Evolutionary conservation across 1,140 invertebrate genomes (phyloP).

Genomic region (Homarus americanus): DNA sequence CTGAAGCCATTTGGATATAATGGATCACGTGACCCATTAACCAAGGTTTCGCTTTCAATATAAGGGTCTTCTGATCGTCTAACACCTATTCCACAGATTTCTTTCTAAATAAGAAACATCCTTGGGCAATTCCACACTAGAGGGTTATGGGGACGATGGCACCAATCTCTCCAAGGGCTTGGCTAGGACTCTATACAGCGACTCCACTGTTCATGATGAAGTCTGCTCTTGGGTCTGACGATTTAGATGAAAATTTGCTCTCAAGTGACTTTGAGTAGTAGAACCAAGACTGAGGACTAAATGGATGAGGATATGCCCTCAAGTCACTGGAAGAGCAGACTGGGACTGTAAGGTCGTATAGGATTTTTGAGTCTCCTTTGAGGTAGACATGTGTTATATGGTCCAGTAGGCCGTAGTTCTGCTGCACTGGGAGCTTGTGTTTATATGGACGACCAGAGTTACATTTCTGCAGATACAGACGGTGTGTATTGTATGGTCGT

Average conservation of each 20-base stretch:
- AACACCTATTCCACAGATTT: slow-evolving; percentile 16
- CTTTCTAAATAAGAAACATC: slow-evolving; percentile 48
- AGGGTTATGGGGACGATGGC: slow-evolving; percentile 58
- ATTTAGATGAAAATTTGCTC: slow-evolving; percentile 31
- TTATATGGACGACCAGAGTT: slow-evolving; percentile 8
- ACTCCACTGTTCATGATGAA: slow-evolving; percentile 26
- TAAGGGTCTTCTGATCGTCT: slow-evolving; percentile 48
- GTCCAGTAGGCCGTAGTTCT: slow-evolving; percentile 14
- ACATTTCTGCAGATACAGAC: slow-evolving; percentile 11
- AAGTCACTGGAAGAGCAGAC: slow-evolving; percentile 6
- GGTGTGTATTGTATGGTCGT: slow-evolving; percentile 12
- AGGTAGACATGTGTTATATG: slow-evolving; percentile 27
- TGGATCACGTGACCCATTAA: slow-evolving; percentile 60
- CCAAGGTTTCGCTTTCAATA: slow-evolving; percentile 18
- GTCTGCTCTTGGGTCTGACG: slow-evolving; percentile 25
- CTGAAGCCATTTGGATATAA: slow-evolving; percentile 61
- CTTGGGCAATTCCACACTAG: slow-evolving; percentile 57
- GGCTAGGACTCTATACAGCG: slow-evolving; percentile 37
- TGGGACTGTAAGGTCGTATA: slow-evolving; percentile 17
- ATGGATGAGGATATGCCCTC: slow-evolving; percentile 7
- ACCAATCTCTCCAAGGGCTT: slow-evolving; percentile 56
- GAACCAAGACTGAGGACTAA: slow-evolving; percentile 27
- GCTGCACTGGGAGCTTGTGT: slow-evolving; percentile 31
- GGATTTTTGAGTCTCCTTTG: slow-evolving; percentile 16
- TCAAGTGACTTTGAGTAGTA: slow-evolving; percentile 31